A percentile compares a stretch with the other conserved stretches of the same genome.
Evolutionary conservation across 2,888 invertebrate genomes (phyloP).

Genomic region (Pollenia labialis): DNA sequence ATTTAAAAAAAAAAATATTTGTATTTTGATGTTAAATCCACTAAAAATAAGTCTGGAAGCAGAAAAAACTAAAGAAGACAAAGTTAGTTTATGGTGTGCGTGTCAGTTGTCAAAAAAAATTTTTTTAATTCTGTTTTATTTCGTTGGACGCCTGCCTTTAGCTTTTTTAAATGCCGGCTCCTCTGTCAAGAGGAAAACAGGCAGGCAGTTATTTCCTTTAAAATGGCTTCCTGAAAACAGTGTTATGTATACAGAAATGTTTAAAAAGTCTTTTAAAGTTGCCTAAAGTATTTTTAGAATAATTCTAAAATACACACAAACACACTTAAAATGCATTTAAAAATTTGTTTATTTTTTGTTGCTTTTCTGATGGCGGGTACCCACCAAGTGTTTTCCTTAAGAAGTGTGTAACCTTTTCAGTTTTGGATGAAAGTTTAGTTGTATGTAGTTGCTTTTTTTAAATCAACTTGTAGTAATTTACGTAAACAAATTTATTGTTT

Average conservation of each 20-base stretch:
- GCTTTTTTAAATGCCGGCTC: neutral
- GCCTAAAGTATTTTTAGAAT: conserved; percentile 31
- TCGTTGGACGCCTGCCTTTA: conserved; percentile 31
- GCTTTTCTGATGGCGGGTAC: neutral
- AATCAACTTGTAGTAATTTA: conserved; percentile 13
- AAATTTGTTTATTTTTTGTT: neutral
- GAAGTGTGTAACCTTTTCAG: conserved; percentile 7
- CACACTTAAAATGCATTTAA: conserved; percentile 17
- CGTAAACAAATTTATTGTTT: neutral
- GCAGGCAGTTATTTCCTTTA: conserved; percentile 29
- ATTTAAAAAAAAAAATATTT: neutral
- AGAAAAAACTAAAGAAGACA: conserved; percentile 8
- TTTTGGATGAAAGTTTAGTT: neutral
- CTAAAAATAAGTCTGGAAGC: neutral
- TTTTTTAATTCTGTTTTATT: conserved; percentile 29
- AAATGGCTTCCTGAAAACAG: conserved; percentile 36
- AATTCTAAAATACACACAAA: conserved; percentile 3
- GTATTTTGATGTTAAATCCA: neutral
- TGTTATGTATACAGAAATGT: conserved; percentile 23
- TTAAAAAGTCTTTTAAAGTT: conserved; percentile 17
- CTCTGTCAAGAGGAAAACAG: conserved; percentile 27
- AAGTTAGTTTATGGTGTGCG: conserved; percentile 41
- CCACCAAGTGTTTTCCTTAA: neutral
- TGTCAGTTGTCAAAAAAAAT: conserved; percentile 56
- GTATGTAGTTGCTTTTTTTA: neutral